Conservation (phyloP, 64 coral and sea anemone genomes). For the Acropora yongei region DNA sequence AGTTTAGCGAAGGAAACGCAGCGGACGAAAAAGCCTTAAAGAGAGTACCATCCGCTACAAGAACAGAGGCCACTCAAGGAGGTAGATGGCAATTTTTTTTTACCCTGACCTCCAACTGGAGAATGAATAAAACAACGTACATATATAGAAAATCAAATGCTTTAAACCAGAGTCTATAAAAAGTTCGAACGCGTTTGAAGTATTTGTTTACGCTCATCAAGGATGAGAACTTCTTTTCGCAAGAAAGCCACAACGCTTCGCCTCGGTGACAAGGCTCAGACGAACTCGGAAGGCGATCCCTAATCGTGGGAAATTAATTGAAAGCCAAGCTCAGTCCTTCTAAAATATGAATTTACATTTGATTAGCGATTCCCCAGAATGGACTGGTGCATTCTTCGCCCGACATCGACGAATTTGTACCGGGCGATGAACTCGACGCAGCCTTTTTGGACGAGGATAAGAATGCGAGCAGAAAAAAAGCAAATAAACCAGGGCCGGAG, state of each 20-base stretch:
- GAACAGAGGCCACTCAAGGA: background rate
- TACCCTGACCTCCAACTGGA: no score
- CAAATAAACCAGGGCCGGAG: conserved; percentile 47
- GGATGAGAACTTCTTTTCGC: no score
- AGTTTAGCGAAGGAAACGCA: background rate
- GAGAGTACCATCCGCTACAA: background rate
- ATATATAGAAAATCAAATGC: no score
- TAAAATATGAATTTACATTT: conserved; percentile 14
- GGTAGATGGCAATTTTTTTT: background rate
- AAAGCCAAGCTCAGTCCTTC: background rate
- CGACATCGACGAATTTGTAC: conserved; percentile 81
- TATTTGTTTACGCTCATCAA: no score
- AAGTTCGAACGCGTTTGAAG: no score
- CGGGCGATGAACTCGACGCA: conserved; percentile 84
- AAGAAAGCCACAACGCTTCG: no score
- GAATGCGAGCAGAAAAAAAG: conserved; percentile 30
- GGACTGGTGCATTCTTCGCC: conserved; percentile 33
- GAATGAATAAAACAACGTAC: no score
- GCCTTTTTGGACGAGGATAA: conserved; percentile 78
- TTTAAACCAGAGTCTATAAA: no score
- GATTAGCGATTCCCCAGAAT: conserved; percentile 13
- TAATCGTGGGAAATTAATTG: no score
- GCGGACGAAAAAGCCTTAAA: no score
- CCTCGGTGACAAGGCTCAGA: no score
- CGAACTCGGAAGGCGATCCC: no score